Evolutionary conservation across 2,113 vertebrate genomes (phyloP), one percentile per base, ranked within the genome.

Genomic region (Nothocercus nigrocapillus): DNA sequence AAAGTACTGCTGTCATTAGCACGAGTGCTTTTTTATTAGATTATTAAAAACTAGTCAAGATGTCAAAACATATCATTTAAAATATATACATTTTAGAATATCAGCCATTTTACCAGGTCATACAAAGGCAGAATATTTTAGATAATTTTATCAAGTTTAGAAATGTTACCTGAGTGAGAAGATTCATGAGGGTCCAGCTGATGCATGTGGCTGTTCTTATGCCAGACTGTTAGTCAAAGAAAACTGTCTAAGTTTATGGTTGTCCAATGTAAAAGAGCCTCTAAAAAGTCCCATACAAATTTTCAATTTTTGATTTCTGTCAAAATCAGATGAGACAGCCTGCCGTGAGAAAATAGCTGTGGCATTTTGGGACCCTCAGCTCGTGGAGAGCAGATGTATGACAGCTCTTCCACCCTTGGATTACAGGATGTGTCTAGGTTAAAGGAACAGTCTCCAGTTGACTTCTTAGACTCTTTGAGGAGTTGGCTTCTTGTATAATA

Each of bases 1-100:
- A 11, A 10, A 63, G 72, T 83, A 77, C 14, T 85, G 88, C 32
- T 56, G 67, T 77, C 91, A 90, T 73, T 90, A 90, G 44, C 59
- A 62, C 85, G 67, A 70, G 44, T 44, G 44, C 77, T 89, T 81
- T 36, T 78, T 18, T 44, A 59, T 83, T 53, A 95, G 73, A 47
- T 69, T 38, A 92, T 89, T 86, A 92, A 83, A 94, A 90, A 24
- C 49, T 88, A 92, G 80, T 70, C 44, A 64, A 92, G 66, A 56
- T 86, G 80, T 89, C 61, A 94, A 85, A 88, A 61, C 38, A 18
- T 86, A 54, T 51, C 0, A 81, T 62, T 90, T 90, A 13, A 84
- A 96, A 94, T 59, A 59, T 79, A 75, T 38, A 85, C 30, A 13
- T 84, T 89, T 89, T 75, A 82, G 73, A 74, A 84, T 81, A 30